phyloP scores from a whole-genome alignment of 2,888 invertebrate species.

The Molorchus minor region DNA sequence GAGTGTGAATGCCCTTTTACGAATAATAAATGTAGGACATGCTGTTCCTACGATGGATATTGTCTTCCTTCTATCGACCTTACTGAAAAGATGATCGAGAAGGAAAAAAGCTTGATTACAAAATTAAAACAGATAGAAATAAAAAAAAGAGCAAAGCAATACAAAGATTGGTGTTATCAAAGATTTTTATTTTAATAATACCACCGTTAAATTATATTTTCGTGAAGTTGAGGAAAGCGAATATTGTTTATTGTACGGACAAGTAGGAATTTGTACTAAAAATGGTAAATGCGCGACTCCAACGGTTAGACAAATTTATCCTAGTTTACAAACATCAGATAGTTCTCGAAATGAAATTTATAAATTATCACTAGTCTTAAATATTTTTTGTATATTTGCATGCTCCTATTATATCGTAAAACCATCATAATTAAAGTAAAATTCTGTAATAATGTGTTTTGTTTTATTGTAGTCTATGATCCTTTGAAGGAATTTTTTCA shows the following conservation, averaged over 20 bases:
- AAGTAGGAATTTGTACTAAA: conserved; percentile 40
- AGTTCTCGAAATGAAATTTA: background rate
- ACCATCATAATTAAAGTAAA: no score
- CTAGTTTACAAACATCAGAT: background rate
- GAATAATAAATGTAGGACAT: conserved; percentile 35
- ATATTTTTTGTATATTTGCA: background rate
- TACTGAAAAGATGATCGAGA: conserved; percentile 25
- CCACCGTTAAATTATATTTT: conserved; percentile 39
- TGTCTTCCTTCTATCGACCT: conserved; percentile 33
- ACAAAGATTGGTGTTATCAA: conserved; percentile 25
- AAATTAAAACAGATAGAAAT: conserved; percentile 5
- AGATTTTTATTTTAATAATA: conserved; percentile 29
- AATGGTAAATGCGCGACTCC: background rate
- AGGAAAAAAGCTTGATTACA: conserved; percentile 7
- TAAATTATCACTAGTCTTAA: background rate
- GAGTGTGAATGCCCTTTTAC: conserved; percentile 63
- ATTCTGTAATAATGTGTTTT: no score
- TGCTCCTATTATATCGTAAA: no score
- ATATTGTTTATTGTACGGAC: conserved; percentile 43
- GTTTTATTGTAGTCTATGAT: no score
- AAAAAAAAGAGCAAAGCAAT: background rate
- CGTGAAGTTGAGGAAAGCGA: conserved; percentile 30
- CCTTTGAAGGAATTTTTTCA: no score
- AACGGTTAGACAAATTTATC: conserved; percentile 5
- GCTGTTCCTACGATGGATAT: conserved; percentile 36